Percentiles rank a stretch among this genome's conserved stretches.
Conservation (phyloP, 1,140 invertebrate species). For the Adelges cooleyi region DNA sequence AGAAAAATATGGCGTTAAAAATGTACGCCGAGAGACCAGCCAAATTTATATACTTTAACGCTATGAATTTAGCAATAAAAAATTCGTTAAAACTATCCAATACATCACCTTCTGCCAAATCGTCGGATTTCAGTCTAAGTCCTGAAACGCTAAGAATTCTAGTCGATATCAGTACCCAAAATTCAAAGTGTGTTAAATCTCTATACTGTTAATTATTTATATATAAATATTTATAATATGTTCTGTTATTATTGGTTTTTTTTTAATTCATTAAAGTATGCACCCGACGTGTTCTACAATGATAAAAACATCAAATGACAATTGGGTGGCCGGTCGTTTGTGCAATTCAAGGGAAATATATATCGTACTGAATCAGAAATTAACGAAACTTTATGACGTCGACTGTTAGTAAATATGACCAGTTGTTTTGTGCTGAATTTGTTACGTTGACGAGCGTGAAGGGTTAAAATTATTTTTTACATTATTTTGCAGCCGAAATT, state of each 20-base stretch:
- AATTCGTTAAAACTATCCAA: constrained; percentile 13
- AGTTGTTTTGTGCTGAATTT: too few relatives aligned
- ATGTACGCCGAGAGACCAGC: constrained; percentile 11
- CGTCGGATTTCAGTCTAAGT: constrained; percentile 13
- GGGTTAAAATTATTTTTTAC: too few relatives aligned
- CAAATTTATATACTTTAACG: constrained; percentile 22
- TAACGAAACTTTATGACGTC: constrained; percentile 11
- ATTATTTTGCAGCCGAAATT: constrained; percentile 4
- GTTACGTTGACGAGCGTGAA: too few relatives aligned
- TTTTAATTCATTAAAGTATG: constrained; percentile 4
- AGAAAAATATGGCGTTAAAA: not conserved
- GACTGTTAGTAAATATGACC: not conserved
- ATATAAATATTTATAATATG: too few relatives aligned
- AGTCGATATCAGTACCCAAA: constrained; percentile 15
- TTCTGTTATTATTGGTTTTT: too few relatives aligned
- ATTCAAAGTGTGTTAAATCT: not conserved
- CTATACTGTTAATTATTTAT: too few relatives aligned
- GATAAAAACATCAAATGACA: constrained; percentile 20
- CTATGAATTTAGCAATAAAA: constrained; percentile 24
- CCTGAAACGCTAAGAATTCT: constrained; percentile 10
- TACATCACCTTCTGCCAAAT: not conserved
- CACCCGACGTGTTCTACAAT: constrained; percentile 10
- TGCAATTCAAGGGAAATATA: constrained; percentile 22
- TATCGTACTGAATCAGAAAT: constrained; percentile 20
- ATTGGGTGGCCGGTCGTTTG: constrained; percentile 11